A percentile compares a stretch with the other conserved stretches of the same genome.
phyloP scores from a whole-genome alignment of 2,113 vertebrate genomes.

The Struthidea cinerea region DNA sequence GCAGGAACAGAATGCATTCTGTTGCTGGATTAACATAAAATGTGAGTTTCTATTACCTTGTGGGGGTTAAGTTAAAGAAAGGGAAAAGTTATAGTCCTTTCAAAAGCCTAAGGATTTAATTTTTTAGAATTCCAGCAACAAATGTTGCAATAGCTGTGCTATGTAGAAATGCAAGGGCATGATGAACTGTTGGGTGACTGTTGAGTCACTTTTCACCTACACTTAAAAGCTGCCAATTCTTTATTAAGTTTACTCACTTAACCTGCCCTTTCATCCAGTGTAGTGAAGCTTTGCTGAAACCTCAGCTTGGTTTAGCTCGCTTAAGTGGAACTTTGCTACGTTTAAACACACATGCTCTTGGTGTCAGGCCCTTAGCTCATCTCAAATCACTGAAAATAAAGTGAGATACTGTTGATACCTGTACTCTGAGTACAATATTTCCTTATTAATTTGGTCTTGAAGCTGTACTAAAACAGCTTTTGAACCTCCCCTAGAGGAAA shows the following conservation, averaged over 20 bases:
- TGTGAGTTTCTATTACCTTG: background rate
- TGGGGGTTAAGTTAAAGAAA: background rate
- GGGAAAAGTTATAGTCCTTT: background rate
- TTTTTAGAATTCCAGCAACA: background rate
- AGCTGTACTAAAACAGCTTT: background rate
- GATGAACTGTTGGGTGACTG: background rate
- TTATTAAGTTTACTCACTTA: background rate
- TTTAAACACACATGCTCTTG: background rate
- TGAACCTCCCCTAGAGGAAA: background rate
- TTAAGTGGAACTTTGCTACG: background rate
- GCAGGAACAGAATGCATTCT: background rate
- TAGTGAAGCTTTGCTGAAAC: background rate
- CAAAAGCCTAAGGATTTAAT: background rate
- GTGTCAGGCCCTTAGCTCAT: background rate
- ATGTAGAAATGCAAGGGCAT: background rate
- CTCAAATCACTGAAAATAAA: background rate
- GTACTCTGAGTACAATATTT: background rate
- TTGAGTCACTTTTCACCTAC: background rate
- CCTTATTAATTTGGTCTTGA: background rate
- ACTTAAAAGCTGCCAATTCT: background rate
- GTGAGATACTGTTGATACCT: background rate
- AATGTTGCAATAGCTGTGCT: background rate
- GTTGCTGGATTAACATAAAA: background rate
- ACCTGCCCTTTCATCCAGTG: background rate
- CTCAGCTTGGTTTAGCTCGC: background rate